Conservation (phyloP, 2,113 vertebrate species). For the Catharus bicknelli region DNA sequence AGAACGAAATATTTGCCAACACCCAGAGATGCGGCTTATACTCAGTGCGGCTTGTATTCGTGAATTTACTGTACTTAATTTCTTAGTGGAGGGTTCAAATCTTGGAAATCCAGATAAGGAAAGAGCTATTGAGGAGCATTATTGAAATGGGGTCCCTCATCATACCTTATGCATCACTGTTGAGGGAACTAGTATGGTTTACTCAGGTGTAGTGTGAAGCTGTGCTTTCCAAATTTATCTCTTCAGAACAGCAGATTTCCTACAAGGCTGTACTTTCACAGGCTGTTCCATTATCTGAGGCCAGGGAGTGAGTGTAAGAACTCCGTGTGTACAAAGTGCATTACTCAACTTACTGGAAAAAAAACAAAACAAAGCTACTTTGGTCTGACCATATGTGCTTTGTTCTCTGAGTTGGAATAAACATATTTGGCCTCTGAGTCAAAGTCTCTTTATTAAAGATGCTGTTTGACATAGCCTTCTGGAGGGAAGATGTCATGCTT, state of each 20-base stretch:
- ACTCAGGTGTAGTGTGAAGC: neutral
- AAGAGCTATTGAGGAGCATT: neutral
- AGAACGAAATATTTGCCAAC: no score
- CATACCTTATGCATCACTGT: neutral
- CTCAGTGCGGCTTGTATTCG: no score
- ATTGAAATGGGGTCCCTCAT: neutral
- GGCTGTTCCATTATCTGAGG: neutral
- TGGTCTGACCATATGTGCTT: neutral
- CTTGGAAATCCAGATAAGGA: neutral
- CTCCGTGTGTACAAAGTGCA: rapidly evolving
- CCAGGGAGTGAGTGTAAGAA: neutral
- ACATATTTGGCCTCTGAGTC: neutral
- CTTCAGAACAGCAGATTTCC: neutral
- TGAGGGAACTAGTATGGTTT: neutral
- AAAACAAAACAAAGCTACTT: neutral
- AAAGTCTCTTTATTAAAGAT: neutral
- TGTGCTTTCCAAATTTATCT: neutral
- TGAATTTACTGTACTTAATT: no score
- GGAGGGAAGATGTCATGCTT: neutral
- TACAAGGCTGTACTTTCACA: neutral
- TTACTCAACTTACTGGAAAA: neutral
- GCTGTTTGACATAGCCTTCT: neutral
- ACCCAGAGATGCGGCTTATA: no score
- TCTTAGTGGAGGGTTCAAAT: neutral
- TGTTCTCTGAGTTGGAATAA: neutral